phyloP scores from a whole-genome alignment of 2,888 invertebrate genomes.

The Synergus gifuensis region DNA sequence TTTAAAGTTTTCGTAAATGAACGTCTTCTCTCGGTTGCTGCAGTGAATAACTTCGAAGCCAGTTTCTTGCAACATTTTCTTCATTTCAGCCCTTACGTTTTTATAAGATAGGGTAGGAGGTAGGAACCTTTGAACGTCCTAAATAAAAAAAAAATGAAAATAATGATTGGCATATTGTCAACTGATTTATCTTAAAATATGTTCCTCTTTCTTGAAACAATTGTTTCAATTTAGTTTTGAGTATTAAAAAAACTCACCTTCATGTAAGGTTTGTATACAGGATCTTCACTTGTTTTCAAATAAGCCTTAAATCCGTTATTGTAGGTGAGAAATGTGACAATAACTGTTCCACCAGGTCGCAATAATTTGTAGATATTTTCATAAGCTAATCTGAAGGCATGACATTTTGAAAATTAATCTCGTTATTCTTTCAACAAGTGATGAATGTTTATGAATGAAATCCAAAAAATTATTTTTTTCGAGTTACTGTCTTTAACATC shows the following conservation, averaged over 20 bases:
- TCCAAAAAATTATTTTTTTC: too few relatives aligned
- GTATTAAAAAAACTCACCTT: conserved; percentile 69
- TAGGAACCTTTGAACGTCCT: conserved; percentile 83
- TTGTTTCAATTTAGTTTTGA: too few relatives aligned
- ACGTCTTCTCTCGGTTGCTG: conserved; percentile 80
- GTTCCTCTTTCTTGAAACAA: too few relatives aligned
- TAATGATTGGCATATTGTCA: too few relatives aligned
- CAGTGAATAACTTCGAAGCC: conserved; percentile 83
- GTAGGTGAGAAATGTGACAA: conserved; percentile 84
- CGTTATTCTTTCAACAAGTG: too few relatives aligned
- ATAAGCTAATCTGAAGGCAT: conserved; percentile 80
- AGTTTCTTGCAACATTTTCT: conserved; percentile 79
- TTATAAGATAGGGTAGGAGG: conserved; percentile 84
- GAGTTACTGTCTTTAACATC: too few relatives aligned
- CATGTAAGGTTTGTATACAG: conserved; percentile 84
- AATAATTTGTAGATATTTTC: conserved; percentile 84
- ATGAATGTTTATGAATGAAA: too few relatives aligned
- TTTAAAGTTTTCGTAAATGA: conserved; percentile 80
- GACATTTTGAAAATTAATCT: not conserved
- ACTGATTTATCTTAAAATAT: too few relatives aligned
- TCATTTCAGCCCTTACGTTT: conserved; percentile 81
- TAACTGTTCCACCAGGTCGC: conserved; percentile 84
- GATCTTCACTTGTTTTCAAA: conserved; percentile 80
- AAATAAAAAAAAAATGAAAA: conserved; percentile 42
- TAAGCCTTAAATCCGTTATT: conserved; percentile 86